Percentiles rank a stretch among this genome's conserved stretches.
phyloP scores from a whole-genome alignment of 2,113 vertebrate genomes.

The Atlantisia rogersi region DNA sequence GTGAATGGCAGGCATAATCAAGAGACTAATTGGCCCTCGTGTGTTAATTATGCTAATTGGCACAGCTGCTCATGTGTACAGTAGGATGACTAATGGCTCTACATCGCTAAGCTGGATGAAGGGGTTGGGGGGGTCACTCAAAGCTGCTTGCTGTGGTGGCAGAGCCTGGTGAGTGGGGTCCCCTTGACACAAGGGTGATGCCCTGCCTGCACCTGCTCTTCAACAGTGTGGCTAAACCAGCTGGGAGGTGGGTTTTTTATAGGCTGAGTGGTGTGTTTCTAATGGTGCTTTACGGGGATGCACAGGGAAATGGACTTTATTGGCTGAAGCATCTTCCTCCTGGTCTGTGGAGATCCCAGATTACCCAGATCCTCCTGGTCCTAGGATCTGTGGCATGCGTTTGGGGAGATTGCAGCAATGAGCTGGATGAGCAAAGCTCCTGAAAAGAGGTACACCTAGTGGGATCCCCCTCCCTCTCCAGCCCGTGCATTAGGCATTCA shows the following conservation, averaged over 20 bases:
- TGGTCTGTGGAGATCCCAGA: too few species aligned
- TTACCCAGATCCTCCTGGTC: too few species aligned
- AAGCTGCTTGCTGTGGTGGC: neutral
- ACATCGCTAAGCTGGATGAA: neutral
- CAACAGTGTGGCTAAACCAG: rapidly evolving
- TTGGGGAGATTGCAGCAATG: rapidly evolving
- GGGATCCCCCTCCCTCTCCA: neutral
- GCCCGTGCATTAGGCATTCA: neutral
- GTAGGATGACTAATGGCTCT: neutral
- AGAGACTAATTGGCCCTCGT: conserved; percentile 28
- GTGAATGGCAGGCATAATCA: conserved; percentile 35
- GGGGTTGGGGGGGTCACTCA: neutral
- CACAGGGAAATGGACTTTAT: neutral
- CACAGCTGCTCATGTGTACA: neutral
- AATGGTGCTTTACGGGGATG: rapidly evolving
- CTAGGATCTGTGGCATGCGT: too few species aligned
- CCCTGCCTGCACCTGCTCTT: neutral
- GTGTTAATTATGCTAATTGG: conserved; percentile 20
- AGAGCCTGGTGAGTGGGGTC: rapidly evolving
- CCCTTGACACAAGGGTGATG: neutral
- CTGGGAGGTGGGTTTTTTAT: rapidly evolving
- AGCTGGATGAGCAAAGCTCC: neutral
- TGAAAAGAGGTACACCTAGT: neutral
- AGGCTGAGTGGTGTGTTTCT: neutral
- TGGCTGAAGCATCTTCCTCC: neutral